Base-by-base conservation (phyloP, 1,140 invertebrate genomes). In the Drosophila kikkawai region DNA sequence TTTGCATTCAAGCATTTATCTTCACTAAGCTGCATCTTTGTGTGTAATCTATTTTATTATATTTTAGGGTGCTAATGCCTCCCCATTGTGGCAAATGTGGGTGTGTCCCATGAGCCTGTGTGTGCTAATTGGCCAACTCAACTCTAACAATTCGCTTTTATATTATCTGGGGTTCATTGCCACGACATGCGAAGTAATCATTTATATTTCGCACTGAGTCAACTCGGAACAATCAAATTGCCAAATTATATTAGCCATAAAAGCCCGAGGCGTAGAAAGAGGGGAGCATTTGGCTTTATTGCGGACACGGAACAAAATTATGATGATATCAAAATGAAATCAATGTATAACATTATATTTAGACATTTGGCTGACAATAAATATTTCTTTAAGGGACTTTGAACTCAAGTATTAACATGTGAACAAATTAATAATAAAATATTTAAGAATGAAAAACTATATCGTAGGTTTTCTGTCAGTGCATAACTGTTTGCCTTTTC, bases 111-210 rank as follows among this genome's bases (percentile, higher is more conserved):
- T 51, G 19, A 32, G 39, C 26, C 19, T 50, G 48, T 70, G 59
- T 76, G 60, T 63, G 69, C 66, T 86, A 86, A 87, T 86, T 82
- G 79, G 44, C 26, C 36, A 34, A 48, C 45, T 57, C 66, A 32
- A 47, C 39, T 76, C 51, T 39, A 44, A 44, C 34, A 44, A 65
- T 65, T 47, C 26, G 34, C 32, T 17, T 44, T 51, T 58, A 44
- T 56, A 75, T 50, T 57, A 32, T 37, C 65, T 36, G 45, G 73
- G 50, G 84, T 87, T 87, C 84, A 87, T 87, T 87, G 84, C 77
- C 84, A 80, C 69, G 53, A 83, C 83, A 88, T 87, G 83, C 83
- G 73, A 88, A 78, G 65, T 75, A 88, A 83, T 83, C 76, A 88
- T 87, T 87, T 87, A 75, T 87, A 75, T 51, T 69, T 55, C 57